Conservation (phyloP, 2,888 invertebrate genomes). For the Ecliptopera silaceata region DNA sequence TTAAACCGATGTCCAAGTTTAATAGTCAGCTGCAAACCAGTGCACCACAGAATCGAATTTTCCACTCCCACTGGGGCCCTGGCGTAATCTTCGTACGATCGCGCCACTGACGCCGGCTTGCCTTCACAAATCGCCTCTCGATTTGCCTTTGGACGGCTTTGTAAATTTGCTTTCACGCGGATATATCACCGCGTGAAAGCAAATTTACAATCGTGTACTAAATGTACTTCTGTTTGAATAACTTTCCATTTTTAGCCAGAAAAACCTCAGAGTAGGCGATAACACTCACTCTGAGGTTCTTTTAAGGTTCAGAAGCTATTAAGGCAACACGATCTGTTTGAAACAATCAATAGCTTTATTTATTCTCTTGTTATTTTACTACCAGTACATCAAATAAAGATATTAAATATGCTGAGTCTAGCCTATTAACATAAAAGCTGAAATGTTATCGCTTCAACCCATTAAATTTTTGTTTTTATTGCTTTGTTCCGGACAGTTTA, state of each 20-base stretch:
- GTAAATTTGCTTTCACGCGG: background rate
- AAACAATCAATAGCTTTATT: too few species aligned
- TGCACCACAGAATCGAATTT: slow-evolving; percentile 18
- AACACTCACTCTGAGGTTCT: too few species aligned
- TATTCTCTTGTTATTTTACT: background rate
- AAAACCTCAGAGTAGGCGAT: too few species aligned
- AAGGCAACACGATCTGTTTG: too few species aligned
- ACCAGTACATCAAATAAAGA: background rate
- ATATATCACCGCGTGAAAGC: too few species aligned
- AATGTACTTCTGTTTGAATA: too few species aligned
- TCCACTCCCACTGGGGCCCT: slow-evolving; percentile 14
- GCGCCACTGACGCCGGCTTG: background rate
- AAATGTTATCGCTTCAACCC: slow-evolving; percentile 23
- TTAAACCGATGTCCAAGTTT: slow-evolving; percentile 20
- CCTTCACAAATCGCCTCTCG: slow-evolving; percentile 3
- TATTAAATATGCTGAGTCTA: background rate
- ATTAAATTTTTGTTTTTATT: slow-evolving; percentile 34
- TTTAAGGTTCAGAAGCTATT: too few species aligned
- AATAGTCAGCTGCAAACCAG: slow-evolving; percentile 12
- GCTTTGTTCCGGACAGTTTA: slow-evolving; percentile 28
- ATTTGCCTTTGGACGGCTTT: background rate
- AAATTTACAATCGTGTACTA: too few species aligned
- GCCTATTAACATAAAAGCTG: slow-evolving; percentile 23
- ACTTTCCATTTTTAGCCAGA: too few species aligned
- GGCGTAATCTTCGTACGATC: slow-evolving; percentile 12